phyloP scores from a whole-genome alignment of 2,797 vertebrate genomes.

The Gymnoscopelus microlampas region DNA sequence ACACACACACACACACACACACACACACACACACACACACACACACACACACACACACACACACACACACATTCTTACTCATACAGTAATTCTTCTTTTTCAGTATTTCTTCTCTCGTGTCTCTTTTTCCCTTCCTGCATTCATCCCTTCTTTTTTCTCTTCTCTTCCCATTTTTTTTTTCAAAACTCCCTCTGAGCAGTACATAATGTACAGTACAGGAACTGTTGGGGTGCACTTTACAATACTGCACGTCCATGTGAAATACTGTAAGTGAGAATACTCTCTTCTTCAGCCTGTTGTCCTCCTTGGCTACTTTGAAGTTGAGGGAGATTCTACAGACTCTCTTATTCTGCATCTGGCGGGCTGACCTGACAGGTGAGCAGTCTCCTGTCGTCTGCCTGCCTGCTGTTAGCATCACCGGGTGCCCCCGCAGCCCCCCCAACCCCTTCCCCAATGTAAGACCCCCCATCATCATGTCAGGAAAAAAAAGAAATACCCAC shows the following conservation, averaged over 20 bases:
- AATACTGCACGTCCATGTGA: constrained; percentile 34
- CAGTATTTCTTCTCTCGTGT: constrained; percentile 1
- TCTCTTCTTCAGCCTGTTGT: constrained; percentile 77
- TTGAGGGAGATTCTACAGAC: constrained; percentile 87
- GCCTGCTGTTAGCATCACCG: constrained; percentile 87
- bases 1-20: too few relatives aligned
- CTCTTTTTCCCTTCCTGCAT: not conserved
- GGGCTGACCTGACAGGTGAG: constrained; percentile 90
- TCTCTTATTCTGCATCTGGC: constrained; percentile 85
- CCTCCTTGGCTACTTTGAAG: constrained; percentile 85
- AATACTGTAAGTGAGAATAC: constrained; percentile 84
- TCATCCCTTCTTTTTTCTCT: constrained; percentile 25
- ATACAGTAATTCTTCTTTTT: too few relatives aligned
- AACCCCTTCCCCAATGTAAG: constrained; percentile 81
- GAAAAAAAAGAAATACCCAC: constrained; percentile 82
- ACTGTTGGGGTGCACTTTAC: too few relatives aligned
- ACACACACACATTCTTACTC: too few relatives aligned
- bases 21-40: too few relatives aligned
- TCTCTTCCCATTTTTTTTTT: constrained; percentile 52
- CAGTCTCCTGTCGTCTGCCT: constrained; percentile 87
- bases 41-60: too few relatives aligned
- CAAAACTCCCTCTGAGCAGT: not conserved
- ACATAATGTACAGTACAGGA: too few relatives aligned
- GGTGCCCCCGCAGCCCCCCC: not conserved
- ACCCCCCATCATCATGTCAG: constrained; percentile 90